Base-by-base conservation (phyloP, 2,888 invertebrate genomes). In the Bimastos eiseni region DNA sequence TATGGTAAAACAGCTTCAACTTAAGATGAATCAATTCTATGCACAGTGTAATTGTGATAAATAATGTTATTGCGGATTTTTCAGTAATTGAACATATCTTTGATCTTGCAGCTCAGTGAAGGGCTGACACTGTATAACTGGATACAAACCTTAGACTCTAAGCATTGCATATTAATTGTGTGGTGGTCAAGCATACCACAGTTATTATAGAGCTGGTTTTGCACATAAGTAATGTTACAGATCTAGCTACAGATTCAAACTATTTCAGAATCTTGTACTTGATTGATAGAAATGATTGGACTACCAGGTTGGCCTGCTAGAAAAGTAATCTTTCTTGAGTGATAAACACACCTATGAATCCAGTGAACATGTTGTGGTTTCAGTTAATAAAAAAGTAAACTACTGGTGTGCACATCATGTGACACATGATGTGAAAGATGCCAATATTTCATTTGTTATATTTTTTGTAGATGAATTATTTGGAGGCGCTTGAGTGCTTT, bases 391-490 rank as follows among this genome's bases (percentile, higher is more conserved):
- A 49, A 49, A 70, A 17, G 13, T 4, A 70, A 8, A 70, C n/a
- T 70, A 70, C 30, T 70, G 70, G 70, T 70, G 70, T 70, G 70
- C 30, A n/a, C 30, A 49, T 49, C 21, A 49, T 49, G 49, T 70
- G n/a, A 11, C 70, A n/a, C n/a, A 55, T 55, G 55, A 55, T 24
- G 24, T 55, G 55, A 55, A 55, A 55, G 30, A 30, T 55, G 24
- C 4, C 55, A 55, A 55, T 1, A 55, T 55, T 30, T 55, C 55
- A 55, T 55, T 24, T 24, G 21, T 11, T 70, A n/a, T 70, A 11
- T 70, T 70, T 70, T 70, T 86, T 86, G n/a, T 37, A 86, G 86
- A 86, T 86, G 86, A 37, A 86, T 86, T 86, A 24, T 21, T 86
- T 34, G 34, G 37, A 36, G 30, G 37, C 37, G 8, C 34, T 86